Conservation (phyloP, 2,113 vertebrate genomes). For the Redunca redunca region DNA sequence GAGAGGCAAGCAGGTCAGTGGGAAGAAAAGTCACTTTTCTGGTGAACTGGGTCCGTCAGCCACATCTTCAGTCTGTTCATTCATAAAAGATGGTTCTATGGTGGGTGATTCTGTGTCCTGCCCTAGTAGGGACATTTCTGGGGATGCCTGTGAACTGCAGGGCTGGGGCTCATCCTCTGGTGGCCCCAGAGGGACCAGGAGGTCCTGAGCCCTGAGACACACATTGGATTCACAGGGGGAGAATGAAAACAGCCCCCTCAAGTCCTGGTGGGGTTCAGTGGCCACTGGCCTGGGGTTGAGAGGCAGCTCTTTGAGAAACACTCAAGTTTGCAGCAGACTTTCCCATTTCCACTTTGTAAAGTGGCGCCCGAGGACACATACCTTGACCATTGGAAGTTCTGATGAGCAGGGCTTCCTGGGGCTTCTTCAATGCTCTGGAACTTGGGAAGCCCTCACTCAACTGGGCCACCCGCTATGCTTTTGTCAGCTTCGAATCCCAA, state of each 20-base stretch:
- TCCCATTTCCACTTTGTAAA: neutral
- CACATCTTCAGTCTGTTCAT: neutral
- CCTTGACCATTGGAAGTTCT: neutral
- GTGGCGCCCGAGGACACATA: accelerated
- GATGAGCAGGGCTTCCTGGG: accelerated
- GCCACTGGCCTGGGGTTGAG: neutral
- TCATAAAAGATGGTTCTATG: accelerated
- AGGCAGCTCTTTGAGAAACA: neutral
- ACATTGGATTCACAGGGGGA: accelerated
- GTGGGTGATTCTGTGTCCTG: neutral
- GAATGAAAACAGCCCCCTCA: neutral
- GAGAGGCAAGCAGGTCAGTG: neutral
- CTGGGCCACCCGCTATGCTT: neutral
- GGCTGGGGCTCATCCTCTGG: neutral
- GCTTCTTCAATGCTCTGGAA: neutral
- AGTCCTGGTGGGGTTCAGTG: neutral
- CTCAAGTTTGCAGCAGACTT: neutral
- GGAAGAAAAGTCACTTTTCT: neutral
- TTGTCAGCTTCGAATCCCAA: neutral
- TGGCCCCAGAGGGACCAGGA: neutral
- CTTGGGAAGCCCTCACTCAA: accelerated
- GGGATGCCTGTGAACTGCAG: neutral
- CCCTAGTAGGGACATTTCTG: neutral
- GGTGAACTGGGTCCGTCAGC: accelerated
- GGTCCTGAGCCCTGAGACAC: neutral